These are phyloP conservation scores for Manduca sexta DNA, from an alignment of 1,140 invertebrate genomes.

Conservation along the genomic window DNA sequence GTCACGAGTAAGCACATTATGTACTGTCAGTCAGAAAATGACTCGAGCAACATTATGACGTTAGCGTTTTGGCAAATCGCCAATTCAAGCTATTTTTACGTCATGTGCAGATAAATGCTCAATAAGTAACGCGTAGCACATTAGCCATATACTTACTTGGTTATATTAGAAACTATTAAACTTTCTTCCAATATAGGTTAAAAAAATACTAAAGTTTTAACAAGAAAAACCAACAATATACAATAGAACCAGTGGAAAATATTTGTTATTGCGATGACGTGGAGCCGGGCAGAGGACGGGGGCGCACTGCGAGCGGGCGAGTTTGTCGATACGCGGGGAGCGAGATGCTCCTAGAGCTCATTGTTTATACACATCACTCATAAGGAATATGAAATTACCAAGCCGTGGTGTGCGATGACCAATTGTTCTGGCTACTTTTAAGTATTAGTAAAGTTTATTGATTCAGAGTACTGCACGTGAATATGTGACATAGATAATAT, in stretches of 20 bases:
- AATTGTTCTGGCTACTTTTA: too few species aligned
- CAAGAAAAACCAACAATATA: slow-evolving; percentile 57
- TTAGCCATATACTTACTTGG: not conserved
- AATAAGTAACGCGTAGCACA: slow-evolving; percentile 2
- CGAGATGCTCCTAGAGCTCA: too few species aligned
- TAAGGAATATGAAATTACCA: too few species aligned
- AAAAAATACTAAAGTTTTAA: slow-evolving; percentile 51
- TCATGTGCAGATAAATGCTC: not conserved
- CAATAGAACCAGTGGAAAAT: slow-evolving; percentile 53
- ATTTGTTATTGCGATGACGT: slow-evolving; percentile 55
- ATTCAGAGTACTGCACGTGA: too few species aligned
- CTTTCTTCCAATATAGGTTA: slow-evolving; percentile 38
- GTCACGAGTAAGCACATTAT: too few species aligned
- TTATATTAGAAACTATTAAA: not conserved
- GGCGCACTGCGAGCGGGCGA: slow-evolving; percentile 17
- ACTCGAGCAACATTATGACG: slow-evolving; percentile 3
- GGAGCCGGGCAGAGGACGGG: slow-evolving; percentile 6
- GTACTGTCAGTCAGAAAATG: not conserved
- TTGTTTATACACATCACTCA: too few species aligned
- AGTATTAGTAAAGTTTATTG: too few species aligned
- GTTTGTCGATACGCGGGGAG: too few species aligned
- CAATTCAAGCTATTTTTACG: slow-evolving; percentile 11
- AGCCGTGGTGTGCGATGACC: too few species aligned
- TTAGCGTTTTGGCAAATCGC: slow-evolving; percentile 6
- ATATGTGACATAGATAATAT: too few species aligned